A percentile compares a stretch with the other conserved stretches of the same genome.
These are phyloP conservation scores for Physeter macrocephalus DNA, from an alignment of 2,113 vertebrate genomes.

Conservation along the genomic window DNA sequence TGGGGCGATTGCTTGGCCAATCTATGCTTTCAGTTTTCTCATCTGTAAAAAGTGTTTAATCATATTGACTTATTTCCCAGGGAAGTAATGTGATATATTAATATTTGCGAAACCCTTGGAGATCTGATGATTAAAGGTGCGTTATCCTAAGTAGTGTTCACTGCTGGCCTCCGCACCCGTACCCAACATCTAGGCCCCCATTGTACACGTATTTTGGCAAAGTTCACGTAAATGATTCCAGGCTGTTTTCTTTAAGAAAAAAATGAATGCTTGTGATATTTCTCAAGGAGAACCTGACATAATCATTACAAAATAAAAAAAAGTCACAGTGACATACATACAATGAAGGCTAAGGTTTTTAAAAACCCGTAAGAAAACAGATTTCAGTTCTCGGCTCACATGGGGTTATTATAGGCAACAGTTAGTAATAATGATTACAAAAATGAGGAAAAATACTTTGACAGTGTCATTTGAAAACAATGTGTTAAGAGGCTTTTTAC, in stretches of 20 bases:
- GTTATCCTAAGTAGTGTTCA: not conserved
- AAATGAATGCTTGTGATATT: conserved; percentile 23
- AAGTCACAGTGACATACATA: not conserved
- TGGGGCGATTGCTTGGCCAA: not conserved
- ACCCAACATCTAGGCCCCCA: not conserved
- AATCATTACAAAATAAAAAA: not conserved
- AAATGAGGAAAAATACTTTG: conserved; percentile 69
- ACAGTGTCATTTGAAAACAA: conserved; percentile 63
- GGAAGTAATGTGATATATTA: conserved; percentile 27
- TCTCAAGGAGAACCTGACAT: conserved; percentile 40
- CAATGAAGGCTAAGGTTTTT: conserved; percentile 28
- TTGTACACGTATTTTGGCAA: not conserved
- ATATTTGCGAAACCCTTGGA: conserved; percentile 18
- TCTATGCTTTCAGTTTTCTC: not conserved
- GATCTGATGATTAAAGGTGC: not conserved
- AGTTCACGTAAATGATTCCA: conserved; percentile 19
- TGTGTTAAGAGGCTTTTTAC: conserved; percentile 72
- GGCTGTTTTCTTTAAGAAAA: conserved; percentile 30
- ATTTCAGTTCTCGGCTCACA: conserved; percentile 52
- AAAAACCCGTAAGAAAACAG: conserved; percentile 50
- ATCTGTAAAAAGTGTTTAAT: conserved; percentile 45
- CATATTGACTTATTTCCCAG: conserved; percentile 30
- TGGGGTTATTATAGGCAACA: conserved; percentile 48
- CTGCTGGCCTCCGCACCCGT: not conserved
- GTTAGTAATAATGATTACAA: conserved; percentile 64